These are phyloP conservation scores for Sebastes cheni DNA, from an alignment of 2,797 vertebrate species.

Conservation along the genomic window DNA sequence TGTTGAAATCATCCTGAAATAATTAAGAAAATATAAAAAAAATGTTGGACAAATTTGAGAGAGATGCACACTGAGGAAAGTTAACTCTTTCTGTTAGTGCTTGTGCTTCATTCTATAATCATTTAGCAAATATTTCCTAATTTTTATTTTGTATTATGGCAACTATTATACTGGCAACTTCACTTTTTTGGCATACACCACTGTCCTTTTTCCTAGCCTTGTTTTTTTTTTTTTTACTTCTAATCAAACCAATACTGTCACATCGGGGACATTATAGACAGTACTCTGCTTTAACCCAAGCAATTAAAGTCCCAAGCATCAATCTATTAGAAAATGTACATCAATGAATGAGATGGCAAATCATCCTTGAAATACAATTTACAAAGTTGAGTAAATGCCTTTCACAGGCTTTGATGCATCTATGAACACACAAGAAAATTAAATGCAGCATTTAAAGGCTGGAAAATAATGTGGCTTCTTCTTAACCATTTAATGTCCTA, in stretches of 20 bases:
- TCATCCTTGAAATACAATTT: not conserved
- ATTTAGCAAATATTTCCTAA: not conserved
- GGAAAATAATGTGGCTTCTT: no score
- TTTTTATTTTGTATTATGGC: not conserved
- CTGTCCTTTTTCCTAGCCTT: not conserved
- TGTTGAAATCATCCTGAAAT: not conserved
- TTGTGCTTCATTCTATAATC: not conserved
- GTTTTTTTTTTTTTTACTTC: not conserved
- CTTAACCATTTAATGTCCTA: no score
- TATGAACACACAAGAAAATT: not conserved
- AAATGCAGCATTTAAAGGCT: not conserved
- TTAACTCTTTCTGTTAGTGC: not conserved
- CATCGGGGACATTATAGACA: not conserved
- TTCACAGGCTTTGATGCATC: not conserved
- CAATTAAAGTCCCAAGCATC: not conserved
- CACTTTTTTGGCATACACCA: not conserved
- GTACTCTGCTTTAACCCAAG: not conserved
- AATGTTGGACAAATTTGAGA: not conserved
- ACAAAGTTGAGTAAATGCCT: not conserved
- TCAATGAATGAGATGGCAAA: not conserved
- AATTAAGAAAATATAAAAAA: not conserved
- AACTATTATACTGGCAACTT: not conserved
- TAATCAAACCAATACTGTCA: not conserved
- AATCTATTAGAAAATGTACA: not conserved
- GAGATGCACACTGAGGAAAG: not conserved